These are phyloP conservation scores for Catostomus latipinnis DNA, from an alignment of 2,797 vertebrate species.

Conservation along the genomic window DNA sequence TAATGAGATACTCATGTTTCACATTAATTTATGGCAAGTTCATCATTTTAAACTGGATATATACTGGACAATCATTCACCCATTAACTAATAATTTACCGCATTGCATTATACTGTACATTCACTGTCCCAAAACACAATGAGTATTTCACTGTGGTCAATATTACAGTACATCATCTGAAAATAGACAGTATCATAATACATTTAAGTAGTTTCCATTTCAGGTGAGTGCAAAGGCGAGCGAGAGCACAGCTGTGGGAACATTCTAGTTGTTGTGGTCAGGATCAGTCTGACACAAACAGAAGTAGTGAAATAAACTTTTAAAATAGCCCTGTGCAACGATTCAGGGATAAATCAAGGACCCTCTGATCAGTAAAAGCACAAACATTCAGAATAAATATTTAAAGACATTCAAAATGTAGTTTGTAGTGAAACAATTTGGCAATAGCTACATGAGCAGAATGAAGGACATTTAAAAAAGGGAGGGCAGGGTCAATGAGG, in stretches of 20 bases:
- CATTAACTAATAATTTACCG: background rate
- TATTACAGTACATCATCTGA: slow-evolving; percentile 8
- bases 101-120: background rate
- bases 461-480: background rate
- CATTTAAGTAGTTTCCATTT: slow-evolving; percentile 19
- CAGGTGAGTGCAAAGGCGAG: slow-evolving; percentile 10
- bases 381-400: background rate
- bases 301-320: slow-evolving; percentile 5
- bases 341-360: slow-evolving; percentile 8
- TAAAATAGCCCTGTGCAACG: background rate
- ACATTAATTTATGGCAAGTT: background rate
- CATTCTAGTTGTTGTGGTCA: slow-evolving; percentile 12
- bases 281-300: slow-evolving; percentile 1
- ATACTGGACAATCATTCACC: background rate
- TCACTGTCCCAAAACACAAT: background rate
- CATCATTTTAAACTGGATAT: background rate
- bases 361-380: background rate
- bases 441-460: background rate
- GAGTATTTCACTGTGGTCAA: background rate
- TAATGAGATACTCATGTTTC: background rate
- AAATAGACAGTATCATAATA: slow-evolving; percentile 18
- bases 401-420: slow-evolving; percentile 9
- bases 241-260: slow-evolving; percentile 12
- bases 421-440: background rate
- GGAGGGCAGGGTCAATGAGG: background rate